phyloP scores from a whole-genome alignment of 2,113 vertebrate genomes.

The Toxotes chatareus region DNA sequence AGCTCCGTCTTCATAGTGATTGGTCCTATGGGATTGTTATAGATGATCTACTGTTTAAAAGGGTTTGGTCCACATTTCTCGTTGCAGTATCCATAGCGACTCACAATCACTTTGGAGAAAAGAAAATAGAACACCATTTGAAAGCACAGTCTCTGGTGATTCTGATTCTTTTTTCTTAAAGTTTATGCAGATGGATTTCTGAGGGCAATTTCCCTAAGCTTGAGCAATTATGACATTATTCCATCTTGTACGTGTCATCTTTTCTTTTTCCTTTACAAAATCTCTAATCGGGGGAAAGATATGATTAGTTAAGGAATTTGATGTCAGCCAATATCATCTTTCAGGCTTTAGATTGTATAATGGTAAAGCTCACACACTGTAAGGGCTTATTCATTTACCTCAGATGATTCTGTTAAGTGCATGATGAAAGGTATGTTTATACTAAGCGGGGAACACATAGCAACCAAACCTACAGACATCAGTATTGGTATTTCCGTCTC shows the following conservation, averaged over 20 bases:
- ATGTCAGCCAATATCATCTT: constrained; percentile 50
- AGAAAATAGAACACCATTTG: constrained; percentile 25
- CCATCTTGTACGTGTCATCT: constrained; percentile 7
- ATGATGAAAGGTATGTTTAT: constrained; percentile 44
- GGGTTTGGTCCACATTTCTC: constrained; percentile 42
- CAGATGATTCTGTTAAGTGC: constrained; percentile 15
- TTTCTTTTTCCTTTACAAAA: constrained; percentile 42
- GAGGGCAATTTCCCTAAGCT: constrained; percentile 41
- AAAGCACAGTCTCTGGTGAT: constrained; percentile 22
- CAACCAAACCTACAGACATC: constrained; percentile 49
- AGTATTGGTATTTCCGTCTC: constrained; percentile 44
- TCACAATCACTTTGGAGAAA: constrained; percentile 50
- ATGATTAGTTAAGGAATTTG: constrained; percentile 48
- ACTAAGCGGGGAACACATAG: constrained; percentile 41
- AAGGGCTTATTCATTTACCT: constrained; percentile 43
- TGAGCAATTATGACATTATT: constrained; percentile 51
- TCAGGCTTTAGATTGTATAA: constrained; percentile 28
- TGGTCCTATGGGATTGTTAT: constrained; percentile 53
- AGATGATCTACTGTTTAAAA: constrained; percentile 59
- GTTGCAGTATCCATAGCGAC: constrained; percentile 48
- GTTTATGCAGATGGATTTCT: constrained; percentile 37
- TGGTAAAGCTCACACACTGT: constrained; percentile 13
- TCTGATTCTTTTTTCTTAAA: constrained; percentile 28
- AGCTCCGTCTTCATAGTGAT: constrained; percentile 54
- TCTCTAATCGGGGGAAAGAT: constrained; percentile 8